phyloP scores from a whole-genome alignment of 1,140 invertebrate species.

The Platorchestia sp. region DNA sequence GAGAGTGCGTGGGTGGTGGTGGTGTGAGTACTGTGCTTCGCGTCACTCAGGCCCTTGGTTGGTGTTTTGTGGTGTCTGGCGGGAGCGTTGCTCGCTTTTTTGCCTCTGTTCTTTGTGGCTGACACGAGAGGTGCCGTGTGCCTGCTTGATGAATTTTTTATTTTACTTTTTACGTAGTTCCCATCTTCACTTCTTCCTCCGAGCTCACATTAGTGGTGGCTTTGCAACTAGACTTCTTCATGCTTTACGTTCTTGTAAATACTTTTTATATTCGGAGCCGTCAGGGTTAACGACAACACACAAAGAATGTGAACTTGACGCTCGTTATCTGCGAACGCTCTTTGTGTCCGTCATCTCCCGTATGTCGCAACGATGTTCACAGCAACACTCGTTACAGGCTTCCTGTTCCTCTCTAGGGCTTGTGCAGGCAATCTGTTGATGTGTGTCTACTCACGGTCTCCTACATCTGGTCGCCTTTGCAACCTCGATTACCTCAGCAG shows the following conservation, averaged over 20 bases:
- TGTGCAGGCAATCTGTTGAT: not conserved
- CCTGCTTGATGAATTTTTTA: not conserved
- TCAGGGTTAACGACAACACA: not conserved
- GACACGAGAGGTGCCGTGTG: not conserved
- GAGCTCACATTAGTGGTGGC: not conserved
- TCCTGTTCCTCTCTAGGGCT: not conserved
- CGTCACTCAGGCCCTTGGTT: not conserved
- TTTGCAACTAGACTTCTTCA: too few species aligned
- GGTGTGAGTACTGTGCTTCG: not conserved
- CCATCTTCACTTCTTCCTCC: not conserved
- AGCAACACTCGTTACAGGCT: not conserved
- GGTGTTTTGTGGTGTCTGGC: conserved; percentile 15
- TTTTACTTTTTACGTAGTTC: not conserved
- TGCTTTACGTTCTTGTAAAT: not conserved
- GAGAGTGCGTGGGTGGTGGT: not conserved
- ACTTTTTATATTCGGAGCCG: not conserved
- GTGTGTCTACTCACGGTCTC: not conserved
- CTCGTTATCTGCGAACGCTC: not conserved
- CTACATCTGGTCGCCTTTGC: not conserved
- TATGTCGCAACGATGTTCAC: not conserved
- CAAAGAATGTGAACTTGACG: not conserved
- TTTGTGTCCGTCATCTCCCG: not conserved
- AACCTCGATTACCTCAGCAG: not conserved
- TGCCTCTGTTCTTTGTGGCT: not conserved
- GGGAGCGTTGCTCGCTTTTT: not conserved